Percentiles rank a stretch among this genome's conserved stretches.
Conservation (phyloP, 1,140 invertebrate species). For the Drosophila erecta region DNA sequence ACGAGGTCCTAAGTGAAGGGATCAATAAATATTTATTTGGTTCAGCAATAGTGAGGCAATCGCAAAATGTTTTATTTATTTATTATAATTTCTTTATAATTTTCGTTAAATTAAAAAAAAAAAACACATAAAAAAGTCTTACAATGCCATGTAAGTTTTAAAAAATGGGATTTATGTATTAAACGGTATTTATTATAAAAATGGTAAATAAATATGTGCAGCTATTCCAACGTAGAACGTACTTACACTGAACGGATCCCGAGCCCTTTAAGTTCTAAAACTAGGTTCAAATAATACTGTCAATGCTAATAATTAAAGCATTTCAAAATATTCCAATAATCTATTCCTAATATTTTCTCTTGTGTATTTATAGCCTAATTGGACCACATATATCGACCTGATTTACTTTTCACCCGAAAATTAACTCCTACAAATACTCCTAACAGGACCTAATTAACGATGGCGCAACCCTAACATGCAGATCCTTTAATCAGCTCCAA, state of each 20-base stretch:
- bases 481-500: constrained; percentile 18
- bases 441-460: constrained; percentile 15
- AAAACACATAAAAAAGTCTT: neutral
- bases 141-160: too few species aligned
- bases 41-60: neutral
- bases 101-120: neutral
- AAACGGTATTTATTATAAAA: too few species aligned
- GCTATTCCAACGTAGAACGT: too few species aligned
- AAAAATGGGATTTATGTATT: too few species aligned
- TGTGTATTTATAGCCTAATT: neutral
- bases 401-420: neutral
- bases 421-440: neutral
- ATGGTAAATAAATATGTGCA: too few species aligned
- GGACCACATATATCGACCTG: neutral
- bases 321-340: neutral
- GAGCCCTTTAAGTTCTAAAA: too few species aligned
- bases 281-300: too few species aligned
- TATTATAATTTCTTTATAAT: neutral
- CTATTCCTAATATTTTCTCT: too few species aligned
- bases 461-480: constrained; percentile 10
- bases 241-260: too few species aligned
- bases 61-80: neutral
- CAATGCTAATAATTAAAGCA: neutral
- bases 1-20: constrained; percentile 2
- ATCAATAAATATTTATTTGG: constrained; percentile 14